Conservation (phyloP, 2,797 vertebrate genomes). For the Malacoctenus gilli region DNA sequence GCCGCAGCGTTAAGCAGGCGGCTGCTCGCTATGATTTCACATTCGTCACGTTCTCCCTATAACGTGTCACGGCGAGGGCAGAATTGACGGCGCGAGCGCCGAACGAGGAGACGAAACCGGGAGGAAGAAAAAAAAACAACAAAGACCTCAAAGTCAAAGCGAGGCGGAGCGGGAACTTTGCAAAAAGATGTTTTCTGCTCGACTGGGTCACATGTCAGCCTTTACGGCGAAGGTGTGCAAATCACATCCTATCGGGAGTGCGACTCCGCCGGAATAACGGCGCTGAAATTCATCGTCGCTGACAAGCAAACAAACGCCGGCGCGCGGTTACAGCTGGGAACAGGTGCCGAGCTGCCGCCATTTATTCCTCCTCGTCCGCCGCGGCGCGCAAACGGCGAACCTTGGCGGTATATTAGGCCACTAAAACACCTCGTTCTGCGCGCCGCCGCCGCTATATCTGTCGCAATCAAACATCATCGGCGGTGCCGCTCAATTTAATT, state of each 20-base stretch:
- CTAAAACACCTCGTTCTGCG: conserved; percentile 27
- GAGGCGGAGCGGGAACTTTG: conserved; percentile 49
- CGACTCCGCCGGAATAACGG: conserved; percentile 56
- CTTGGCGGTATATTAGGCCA: conserved; percentile 18
- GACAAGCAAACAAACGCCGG: conserved; percentile 67
- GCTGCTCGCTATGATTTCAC: conserved; percentile 33
- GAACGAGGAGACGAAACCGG: conserved; percentile 21
- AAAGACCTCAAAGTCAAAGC: conserved; percentile 58
- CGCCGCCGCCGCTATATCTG: neutral
- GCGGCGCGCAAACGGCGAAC: conserved; percentile 40
- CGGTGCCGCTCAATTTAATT: conserved; percentile 16
- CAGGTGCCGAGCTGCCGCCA: conserved; percentile 62
- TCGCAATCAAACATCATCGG: conserved; percentile 26
- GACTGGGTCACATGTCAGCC: conserved; percentile 61
- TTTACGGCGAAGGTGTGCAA: conserved; percentile 9
- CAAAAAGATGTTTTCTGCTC: conserved; percentile 45
- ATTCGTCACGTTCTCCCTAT: conserved; percentile 31
- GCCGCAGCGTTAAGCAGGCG: conserved; percentile 41
- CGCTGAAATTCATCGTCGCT: conserved; percentile 59
- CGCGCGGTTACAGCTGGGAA: conserved; percentile 62
- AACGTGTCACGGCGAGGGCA: conserved; percentile 33
- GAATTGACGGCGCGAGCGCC: conserved; percentile 11
- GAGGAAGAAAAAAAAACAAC: conserved; percentile 29
- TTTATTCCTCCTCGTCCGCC: conserved; percentile 58
- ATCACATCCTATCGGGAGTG: conserved; percentile 51